Percentiles rank a stretch among this genome's conserved stretches.
Evolutionary conservation across 2,797 vertebrate genomes (phyloP).

Genomic region (Melanotaenia nigrans): DNA sequence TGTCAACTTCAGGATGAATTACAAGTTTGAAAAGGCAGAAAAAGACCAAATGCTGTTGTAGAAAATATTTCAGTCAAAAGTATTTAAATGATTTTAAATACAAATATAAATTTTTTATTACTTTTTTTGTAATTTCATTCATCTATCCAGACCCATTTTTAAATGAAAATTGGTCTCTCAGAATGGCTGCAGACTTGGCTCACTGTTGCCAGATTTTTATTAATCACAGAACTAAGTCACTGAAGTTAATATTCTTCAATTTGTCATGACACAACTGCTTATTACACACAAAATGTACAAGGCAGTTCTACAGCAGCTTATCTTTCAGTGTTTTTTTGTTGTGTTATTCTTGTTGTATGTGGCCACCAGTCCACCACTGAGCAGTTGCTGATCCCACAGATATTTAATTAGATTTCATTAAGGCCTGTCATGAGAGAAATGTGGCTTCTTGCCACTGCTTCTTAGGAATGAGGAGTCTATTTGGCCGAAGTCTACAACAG

Average conservation of each 20-base stretch:
- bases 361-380: constrained; percentile 52
- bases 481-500: constrained; percentile 67
- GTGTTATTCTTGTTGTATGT: neutral
- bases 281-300: neutral
- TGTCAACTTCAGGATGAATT: neutral
- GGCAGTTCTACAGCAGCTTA: neutral
- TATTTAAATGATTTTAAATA: neutral
- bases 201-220: neutral
- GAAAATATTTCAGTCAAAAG: neutral
- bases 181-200: neutral
- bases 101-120: neutral
- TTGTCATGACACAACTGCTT: neutral
- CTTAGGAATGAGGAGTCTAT: constrained; percentile 71
- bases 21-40: neutral
- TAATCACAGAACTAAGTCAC: neutral
- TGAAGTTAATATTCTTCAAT: constrained; percentile 11
- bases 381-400: constrained; percentile 69
- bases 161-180: neutral
- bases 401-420: constrained; percentile 83
- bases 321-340: neutral
- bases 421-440: constrained; percentile 78
- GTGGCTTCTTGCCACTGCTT: constrained; percentile 79
- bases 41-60: neutral
- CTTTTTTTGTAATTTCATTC: neutral
- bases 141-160: neutral